These are phyloP conservation scores for Teleopsis dalmanni DNA, from an alignment of 1,140 invertebrate species.

Conservation along the genomic window DNA sequence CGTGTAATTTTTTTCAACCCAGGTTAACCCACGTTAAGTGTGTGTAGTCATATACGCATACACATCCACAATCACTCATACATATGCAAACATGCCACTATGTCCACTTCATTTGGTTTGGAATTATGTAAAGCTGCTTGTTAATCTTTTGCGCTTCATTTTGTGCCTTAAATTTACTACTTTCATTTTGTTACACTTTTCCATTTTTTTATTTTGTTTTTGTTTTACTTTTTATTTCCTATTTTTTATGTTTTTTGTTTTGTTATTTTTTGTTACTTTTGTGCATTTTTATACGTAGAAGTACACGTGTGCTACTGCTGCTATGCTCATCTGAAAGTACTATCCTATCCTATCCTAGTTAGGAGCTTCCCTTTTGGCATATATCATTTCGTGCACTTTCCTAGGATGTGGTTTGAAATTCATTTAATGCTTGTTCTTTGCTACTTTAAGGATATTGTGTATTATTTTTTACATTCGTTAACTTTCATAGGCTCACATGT, in stretches of 20 bases:
- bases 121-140: too few relatives aligned
- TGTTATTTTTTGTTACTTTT: neutral
- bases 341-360: neutral
- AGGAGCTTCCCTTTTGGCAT: neutral
- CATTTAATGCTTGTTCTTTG: neutral
- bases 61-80: too few relatives aligned
- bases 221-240: neutral
- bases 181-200: too few relatives aligned
- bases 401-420: neutral
- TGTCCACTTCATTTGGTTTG: too few relatives aligned
- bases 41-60: too few relatives aligned
- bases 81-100: too few relatives aligned
- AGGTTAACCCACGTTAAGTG: too few relatives aligned
- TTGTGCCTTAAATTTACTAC: too few relatives aligned
- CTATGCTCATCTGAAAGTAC: neutral
- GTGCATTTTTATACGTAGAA: neutral
- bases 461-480: neutral
- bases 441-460: neutral
- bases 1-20: too few relatives aligned
- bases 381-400: neutral
- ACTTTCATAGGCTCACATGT: constrained; percentile 4
- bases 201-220: neutral
- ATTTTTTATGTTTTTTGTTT: neutral
- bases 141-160: too few relatives aligned
- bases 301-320: neutral